These are phyloP conservation scores for Drosophila merina DNA, from an alignment of 2,888 invertebrate species.

Conservation along the genomic window DNA sequence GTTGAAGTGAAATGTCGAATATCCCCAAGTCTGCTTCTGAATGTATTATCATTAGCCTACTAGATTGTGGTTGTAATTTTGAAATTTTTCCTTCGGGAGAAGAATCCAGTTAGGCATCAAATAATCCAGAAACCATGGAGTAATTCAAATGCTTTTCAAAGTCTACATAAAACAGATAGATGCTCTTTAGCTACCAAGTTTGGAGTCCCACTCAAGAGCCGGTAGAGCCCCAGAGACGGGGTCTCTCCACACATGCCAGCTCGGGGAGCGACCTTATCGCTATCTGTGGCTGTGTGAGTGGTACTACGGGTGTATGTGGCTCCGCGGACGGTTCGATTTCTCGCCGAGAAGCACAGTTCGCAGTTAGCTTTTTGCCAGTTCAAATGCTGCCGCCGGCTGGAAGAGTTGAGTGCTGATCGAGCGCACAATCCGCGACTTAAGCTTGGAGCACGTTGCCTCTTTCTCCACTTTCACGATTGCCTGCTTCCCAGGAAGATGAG, in stretches of 20 bases:
- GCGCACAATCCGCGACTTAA: conserved; percentile 11
- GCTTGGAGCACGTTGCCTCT: conserved; percentile 24
- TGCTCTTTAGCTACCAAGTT: conserved; percentile 6
- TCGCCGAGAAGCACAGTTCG: conserved; percentile 54
- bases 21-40: not conserved
- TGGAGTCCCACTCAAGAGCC: conserved; percentile 13
- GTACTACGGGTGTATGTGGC: conserved; percentile 42
- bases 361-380: conserved; percentile 70
- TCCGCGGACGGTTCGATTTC: conserved; percentile 50
- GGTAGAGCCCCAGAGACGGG: conserved; percentile 18
- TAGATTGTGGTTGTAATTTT: not conserved
- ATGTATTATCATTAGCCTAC: not conserved
- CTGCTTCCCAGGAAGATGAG: conserved; percentile 30
- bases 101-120: not conserved
- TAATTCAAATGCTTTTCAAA: not conserved
- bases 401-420: conserved; percentile 46
- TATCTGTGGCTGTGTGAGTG: conserved; percentile 43
- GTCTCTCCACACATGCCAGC: conserved; percentile 19
- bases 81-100: not conserved
- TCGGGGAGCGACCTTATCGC: conserved; percentile 56
- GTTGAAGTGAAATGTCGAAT: not conserved
- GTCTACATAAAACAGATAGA: not conserved
- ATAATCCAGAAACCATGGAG: not conserved
- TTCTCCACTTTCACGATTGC: conserved; percentile 8
- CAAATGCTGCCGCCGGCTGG: conserved; percentile 57